These are phyloP conservation scores for Lepus timidus DNA, from an alignment of 2,113 vertebrate genomes.

Conservation along the genomic window DNA sequence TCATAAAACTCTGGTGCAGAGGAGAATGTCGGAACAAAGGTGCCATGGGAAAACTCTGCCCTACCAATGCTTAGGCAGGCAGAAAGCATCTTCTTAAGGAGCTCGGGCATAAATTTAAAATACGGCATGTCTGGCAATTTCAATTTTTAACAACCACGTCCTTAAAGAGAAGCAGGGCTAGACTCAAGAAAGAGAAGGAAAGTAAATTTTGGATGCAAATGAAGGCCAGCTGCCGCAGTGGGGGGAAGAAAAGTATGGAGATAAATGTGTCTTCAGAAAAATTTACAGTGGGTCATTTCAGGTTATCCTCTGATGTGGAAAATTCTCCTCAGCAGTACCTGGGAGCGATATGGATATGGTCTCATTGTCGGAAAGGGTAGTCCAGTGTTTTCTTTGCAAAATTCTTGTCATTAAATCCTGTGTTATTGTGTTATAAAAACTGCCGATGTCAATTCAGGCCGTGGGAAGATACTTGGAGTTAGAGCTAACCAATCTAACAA, in stretches of 20 bases:
- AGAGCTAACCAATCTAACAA: neutral
- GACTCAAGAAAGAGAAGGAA: constrained; percentile 15
- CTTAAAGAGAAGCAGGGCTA: constrained; percentile 54
- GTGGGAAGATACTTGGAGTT: neutral
- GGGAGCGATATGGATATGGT: neutral
- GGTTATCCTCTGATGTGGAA: neutral
- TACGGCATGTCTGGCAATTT: constrained; percentile 54
- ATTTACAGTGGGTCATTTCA: neutral
- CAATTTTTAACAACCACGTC: constrained; percentile 63
- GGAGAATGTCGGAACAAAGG: constrained; percentile 6
- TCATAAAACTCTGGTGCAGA: constrained; percentile 39
- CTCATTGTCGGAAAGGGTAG: neutral
- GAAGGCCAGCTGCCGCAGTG: neutral
- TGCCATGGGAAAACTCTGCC: neutral
- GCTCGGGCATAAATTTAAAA: constrained; percentile 58
- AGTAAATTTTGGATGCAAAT: constrained; percentile 67
- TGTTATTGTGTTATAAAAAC: constrained; percentile 10
- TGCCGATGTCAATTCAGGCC: neutral
- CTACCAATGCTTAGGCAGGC: constrained; percentile 13
- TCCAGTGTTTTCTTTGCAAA: neutral
- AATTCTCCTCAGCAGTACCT: neutral
- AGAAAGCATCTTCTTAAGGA: constrained; percentile 45
- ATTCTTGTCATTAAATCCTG: neutral
- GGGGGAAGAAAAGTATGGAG: neutral
- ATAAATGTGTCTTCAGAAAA: neutral